Base-by-base conservation (phyloP, 2,113 vertebrate genomes). In the Bubo bubo region DNA sequence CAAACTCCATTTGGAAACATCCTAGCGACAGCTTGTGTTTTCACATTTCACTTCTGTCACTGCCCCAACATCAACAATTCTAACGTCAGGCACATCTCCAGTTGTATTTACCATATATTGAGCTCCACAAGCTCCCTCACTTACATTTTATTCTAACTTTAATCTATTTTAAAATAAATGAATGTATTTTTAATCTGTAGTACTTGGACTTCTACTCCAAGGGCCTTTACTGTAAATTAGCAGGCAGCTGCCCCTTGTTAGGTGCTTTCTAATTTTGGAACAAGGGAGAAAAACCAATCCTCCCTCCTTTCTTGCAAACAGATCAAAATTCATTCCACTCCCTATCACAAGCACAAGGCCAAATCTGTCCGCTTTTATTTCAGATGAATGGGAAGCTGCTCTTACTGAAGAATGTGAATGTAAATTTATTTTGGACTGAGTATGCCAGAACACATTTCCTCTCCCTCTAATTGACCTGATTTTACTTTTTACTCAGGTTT, bases 191-290 rank as follows among this genome's bases (percentile, higher is more conserved):
- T 81, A 93, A 95, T 81, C 91, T 73, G 71, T 55, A 59, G 43
- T 20, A 75, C 85, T 87, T 56, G 43, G 76, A 87, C 20, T 59
- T 76, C 41, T 89, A 70, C 72, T 83, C 52, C 84, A 39, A 52
- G 64, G 93, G 91, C 64, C 80, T 74, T 79, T 74, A 24, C 56
- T 76, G 86, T 72, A 85, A 95, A 85, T 79, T 71, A 93, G 79
- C 34, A 49, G 73, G 85, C 79, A 83, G 91, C 70, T 89, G 73
- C 80, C 87, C 80, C 37, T 92, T 49, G 49, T 72, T 63, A 93
- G 84, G 86, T 59, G 47, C 64, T 87, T 89, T 94, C 77, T 89
- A 74, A 86, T 87, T 94, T 94, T 81, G 71, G 80, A 92, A 52
- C 1, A 3, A 64, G 55, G 43, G 47, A 79, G 64, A n/a, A 18